A percentile compares a stretch with the other conserved stretches of the same genome.
Evolutionary conservation across 1,140 invertebrate species (phyloP).

Genomic region (Belonocnema kinseyi): DNA sequence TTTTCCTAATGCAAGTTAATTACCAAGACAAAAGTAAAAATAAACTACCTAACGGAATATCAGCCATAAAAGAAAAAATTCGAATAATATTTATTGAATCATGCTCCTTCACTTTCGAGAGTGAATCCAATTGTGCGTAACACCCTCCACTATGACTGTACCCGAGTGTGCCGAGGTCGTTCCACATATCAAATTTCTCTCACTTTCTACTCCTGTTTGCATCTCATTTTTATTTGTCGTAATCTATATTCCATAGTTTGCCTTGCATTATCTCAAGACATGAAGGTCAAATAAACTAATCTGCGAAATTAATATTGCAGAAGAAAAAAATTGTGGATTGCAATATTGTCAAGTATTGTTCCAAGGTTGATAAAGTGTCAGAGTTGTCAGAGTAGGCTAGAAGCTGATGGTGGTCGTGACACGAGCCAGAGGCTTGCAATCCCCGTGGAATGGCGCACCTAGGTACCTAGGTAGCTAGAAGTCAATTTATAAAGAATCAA

Average conservation of each 20-base stretch:
- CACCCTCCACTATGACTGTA: background rate
- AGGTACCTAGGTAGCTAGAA: background rate
- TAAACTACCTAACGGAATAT: constrained; percentile 34
- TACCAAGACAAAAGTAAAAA: constrained; percentile 53
- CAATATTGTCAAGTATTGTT: background rate
- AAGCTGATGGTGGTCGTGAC: background rate
- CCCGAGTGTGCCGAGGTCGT: background rate
- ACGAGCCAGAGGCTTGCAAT: background rate
- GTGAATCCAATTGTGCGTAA: constrained; percentile 5
- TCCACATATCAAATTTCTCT: constrained; percentile 19
- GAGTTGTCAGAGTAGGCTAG: background rate
- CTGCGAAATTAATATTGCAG: constrained; percentile 24
- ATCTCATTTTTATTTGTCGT: background rate
- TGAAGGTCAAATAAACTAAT: constrained; percentile 49
- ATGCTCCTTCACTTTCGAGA: background rate
- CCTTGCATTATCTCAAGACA: constrained; percentile 45
- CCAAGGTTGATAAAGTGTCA: background rate
- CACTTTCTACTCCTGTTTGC: background rate
- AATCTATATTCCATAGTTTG: background rate
- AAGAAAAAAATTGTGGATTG: too few species aligned
- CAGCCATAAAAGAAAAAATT: constrained; percentile 40
- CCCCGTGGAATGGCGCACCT: background rate
- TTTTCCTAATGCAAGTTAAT: too few species aligned
- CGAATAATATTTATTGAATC: constrained; percentile 31
- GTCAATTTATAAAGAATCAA: background rate